Base-by-base conservation (phyloP, 2,113 vertebrate species). In the Caracal caracal region DNA sequence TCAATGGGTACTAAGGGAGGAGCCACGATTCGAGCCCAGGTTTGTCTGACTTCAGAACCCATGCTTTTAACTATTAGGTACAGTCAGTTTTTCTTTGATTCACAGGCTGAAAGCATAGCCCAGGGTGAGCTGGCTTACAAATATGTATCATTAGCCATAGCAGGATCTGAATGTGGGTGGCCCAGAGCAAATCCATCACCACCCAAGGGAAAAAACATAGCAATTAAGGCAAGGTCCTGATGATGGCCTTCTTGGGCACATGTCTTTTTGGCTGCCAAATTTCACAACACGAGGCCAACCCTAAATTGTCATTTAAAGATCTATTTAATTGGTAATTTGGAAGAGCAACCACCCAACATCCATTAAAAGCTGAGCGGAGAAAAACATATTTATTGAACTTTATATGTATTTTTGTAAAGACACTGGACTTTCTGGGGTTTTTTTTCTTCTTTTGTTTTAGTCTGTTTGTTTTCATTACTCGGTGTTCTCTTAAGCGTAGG, bases 181-280 rank as follows among this genome's bases (percentile, higher is more conserved):
- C 93, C 88, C 95, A 91, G 71, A 89, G 81, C 61, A 97, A 97
- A 97, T 94, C 71, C 88, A 96, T 97, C 47, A 97, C 40, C 93
- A 96, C 78, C 78, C 71, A 89, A 95, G 22, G 78, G 37, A 28
- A 96, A 96, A 97, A 97, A 96, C 91, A 97, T 63, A 97, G 93
- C 93, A 96, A 97, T 98, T 94, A 98, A 96, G 84, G 73, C 56
- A 79, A 95, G 35, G 35, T 88, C 33, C 75, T 97, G 85, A 96
- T 93, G 73, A 98, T 94, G 85, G 37, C 88, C 78, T 88, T 96
- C 17, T 88, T 95, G 30, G 66, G 82, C 78, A 94, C 53, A 59
- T 59, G 61, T 65, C 83, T 65, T 96, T 93, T 92, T 56, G 43
- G 20, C 35, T 96, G 82, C 75, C 91, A 96, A 96, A 94, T 97